phyloP scores from a whole-genome alignment of 1,140 invertebrate species.

The Caenorhabditis remanei region DNA sequence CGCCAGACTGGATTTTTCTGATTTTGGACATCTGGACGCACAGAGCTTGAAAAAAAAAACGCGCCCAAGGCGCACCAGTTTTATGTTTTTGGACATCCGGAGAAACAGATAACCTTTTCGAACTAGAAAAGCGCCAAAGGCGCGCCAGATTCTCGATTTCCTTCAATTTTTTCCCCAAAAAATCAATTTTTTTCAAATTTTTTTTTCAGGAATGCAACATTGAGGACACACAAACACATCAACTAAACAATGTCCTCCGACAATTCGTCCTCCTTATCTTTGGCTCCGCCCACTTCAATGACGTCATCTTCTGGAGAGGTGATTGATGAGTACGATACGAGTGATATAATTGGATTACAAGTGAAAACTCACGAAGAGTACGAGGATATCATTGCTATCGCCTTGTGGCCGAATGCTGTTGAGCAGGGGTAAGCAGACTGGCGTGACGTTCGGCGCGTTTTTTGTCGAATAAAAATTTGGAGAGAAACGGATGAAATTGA shows the following conservation, averaged over 20 bases:
- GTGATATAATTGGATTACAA: constrained; percentile 42
- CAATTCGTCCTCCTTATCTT: background rate
- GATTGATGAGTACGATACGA: constrained; percentile 49
- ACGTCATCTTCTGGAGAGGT: background rate
- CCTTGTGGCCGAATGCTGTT: constrained; percentile 24
- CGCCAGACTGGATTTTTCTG: too few relatives aligned
- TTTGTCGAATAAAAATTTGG: too few relatives aligned
- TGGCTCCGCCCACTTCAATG: background rate
- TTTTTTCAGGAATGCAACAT: background rate
- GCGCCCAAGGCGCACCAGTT: background rate
- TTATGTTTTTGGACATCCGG: too few relatives aligned
- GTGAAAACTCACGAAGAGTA: constrained; percentile 30
- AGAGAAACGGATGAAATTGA: too few relatives aligned
- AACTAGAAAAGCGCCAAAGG: too few relatives aligned
- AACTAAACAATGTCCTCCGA: background rate
- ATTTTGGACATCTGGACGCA: too few relatives aligned
- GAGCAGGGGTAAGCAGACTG: background rate
- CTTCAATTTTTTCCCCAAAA: background rate
- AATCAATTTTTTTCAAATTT: too few relatives aligned
- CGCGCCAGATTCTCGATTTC: background rate
- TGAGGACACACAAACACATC: background rate
- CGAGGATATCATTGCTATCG: constrained; percentile 34
- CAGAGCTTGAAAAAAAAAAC: too few relatives aligned
- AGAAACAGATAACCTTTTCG: too few relatives aligned
- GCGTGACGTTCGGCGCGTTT: too few relatives aligned